Conservation (phyloP, 2,888 invertebrate genomes). For the Corythucha ciliata region DNA sequence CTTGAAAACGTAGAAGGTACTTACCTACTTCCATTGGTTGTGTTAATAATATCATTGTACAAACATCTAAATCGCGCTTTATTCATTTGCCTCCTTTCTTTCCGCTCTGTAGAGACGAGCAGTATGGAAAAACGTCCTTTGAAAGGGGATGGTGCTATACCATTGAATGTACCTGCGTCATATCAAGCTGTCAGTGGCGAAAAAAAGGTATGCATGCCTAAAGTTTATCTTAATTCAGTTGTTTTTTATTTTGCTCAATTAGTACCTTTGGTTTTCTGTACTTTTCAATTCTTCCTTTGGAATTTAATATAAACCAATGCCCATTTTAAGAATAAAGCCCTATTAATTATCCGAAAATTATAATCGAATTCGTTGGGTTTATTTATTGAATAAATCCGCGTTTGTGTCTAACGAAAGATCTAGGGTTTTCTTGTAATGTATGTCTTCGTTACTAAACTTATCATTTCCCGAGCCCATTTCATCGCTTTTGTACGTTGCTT, state of each 20-base stretch:
- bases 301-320: no score
- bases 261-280: not conserved
- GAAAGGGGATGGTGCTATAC: constrained; percentile 48
- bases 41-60: no score
- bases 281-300: not conserved
- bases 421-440: no score
- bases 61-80: constrained; percentile 13
- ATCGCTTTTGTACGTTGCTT: no score
- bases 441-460: no score
- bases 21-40: no score
- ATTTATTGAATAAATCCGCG: no score
- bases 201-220: constrained; percentile 41
- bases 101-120: not conserved
- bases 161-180: constrained; percentile 47
- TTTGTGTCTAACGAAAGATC: no score
- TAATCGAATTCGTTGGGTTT: no score
- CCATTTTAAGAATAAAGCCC: no score
- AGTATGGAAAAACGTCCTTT: constrained; percentile 64
- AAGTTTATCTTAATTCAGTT: constrained; percentile 4
- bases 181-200: constrained; percentile 55
- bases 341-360: no score
- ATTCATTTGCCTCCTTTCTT: constrained; percentile 17
- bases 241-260: not conserved
- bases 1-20: not conserved
- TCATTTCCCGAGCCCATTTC: no score